These are phyloP conservation scores for Enteromius trimaculatus DNA, from an alignment of 2,797 vertebrate genomes.

Conservation along the genomic window DNA sequence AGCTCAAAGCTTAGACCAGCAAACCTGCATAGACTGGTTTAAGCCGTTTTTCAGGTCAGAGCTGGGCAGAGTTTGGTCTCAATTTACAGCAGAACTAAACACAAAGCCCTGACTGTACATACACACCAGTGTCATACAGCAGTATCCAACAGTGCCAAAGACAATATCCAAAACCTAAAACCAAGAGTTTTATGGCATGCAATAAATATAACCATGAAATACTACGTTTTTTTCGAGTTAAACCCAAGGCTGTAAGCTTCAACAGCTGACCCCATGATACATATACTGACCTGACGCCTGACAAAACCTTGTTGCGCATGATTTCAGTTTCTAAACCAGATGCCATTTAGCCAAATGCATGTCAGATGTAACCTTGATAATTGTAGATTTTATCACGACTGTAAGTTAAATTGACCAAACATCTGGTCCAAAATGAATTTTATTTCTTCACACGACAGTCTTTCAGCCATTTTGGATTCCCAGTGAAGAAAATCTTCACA, in stretches of 20 bases:
- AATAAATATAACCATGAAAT: not conserved
- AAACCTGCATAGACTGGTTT: not conserved
- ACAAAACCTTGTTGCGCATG: constrained; percentile 41
- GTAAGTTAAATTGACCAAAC: not conserved
- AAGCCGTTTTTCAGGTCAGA: not conserved
- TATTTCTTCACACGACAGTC: constrained; percentile 22
- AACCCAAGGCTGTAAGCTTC: not conserved
- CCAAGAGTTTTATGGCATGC: not conserved
- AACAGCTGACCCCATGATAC: not conserved
- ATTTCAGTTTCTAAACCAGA: not conserved
- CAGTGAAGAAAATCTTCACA: constrained; percentile 30
- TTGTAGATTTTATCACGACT: not conserved
- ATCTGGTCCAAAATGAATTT: not conserved
- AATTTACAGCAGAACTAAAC: constrained; percentile 5
- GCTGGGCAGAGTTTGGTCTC: not conserved
- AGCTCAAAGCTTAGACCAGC: not conserved
- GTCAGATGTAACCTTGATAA: not conserved
- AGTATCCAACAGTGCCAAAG: not conserved
- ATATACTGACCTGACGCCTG: not conserved
- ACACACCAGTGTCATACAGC: not conserved
- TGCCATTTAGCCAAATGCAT: not conserved
- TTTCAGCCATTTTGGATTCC: constrained; percentile 50
- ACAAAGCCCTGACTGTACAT: constrained; percentile 15
- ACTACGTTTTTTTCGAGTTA: not conserved
- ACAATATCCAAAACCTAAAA: not conserved